Evolutionary conservation across 2,113 vertebrate species (phyloP).

Genomic region (Tiliqua scincoides): DNA sequence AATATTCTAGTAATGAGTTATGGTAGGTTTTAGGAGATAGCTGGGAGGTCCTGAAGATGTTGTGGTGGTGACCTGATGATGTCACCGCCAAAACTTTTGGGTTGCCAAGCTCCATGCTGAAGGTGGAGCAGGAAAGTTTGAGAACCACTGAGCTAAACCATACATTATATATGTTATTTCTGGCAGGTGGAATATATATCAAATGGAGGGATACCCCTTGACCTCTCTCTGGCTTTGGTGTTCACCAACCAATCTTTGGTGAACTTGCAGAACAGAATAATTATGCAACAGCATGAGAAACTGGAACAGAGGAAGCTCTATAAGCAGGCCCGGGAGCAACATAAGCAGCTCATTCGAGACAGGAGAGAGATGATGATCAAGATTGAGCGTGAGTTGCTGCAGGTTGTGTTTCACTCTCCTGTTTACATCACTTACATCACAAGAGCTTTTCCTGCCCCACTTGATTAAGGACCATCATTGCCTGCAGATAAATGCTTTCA

Average conservation of each 20-base stretch:
- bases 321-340: constrained; percentile 77
- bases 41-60: too few species aligned
- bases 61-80: too few species aligned
- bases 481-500: neutral
- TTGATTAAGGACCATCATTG: neutral
- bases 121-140: too few species aligned
- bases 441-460: neutral
- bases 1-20: neutral
- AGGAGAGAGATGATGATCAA: constrained; percentile 78
- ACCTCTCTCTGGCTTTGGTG: constrained; percentile 82
- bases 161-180: constrained; percentile 36
- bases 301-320: constrained; percentile 77
- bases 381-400: constrained; percentile 77
- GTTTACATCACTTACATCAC: neutral
- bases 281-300: constrained; percentile 82
- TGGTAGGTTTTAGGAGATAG: neutral
- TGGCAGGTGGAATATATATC: constrained; percentile 83
- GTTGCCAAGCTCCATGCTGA: neutral
- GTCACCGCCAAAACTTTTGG: neutral
- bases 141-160: too few species aligned
- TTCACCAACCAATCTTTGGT: constrained; percentile 78
- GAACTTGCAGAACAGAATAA: constrained; percentile 78
- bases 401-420: too few species aligned
- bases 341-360: constrained; percentile 80
- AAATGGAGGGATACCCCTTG: constrained; percentile 72